phyloP scores from a whole-genome alignment of 2,888 invertebrate genomes.

The Brachycybe producta region DNA sequence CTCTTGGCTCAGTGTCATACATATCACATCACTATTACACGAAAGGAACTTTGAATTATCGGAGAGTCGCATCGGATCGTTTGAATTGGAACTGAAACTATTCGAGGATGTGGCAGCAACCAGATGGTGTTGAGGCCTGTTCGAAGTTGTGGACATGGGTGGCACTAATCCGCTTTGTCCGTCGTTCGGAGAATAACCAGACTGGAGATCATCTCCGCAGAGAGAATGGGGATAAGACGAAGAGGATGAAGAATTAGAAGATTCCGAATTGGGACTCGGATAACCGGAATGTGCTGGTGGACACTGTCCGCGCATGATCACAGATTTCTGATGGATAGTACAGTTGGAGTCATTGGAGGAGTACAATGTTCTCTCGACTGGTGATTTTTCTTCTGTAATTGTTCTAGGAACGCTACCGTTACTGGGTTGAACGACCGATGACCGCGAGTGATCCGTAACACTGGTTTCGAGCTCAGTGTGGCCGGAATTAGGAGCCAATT shows the following conservation, averaged over 20 bases:
- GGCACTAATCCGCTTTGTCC: constrained; percentile 7
- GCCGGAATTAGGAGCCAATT: too few relatives aligned
- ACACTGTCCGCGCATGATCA: constrained; percentile 16
- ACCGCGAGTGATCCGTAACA: too few relatives aligned
- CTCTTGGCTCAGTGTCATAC: constrained; percentile 8
- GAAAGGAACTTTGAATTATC: not conserved
- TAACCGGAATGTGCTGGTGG: constrained; percentile 8
- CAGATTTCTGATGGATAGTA: constrained; percentile 11
- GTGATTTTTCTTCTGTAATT: too few relatives aligned
- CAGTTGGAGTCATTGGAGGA: too few relatives aligned
- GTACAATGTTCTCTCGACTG: too few relatives aligned
- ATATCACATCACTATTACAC: not conserved
- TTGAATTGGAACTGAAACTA: too few relatives aligned
- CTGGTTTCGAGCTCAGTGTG: too few relatives aligned
- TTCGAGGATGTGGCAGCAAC: too few relatives aligned
- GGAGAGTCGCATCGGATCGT: too few relatives aligned
- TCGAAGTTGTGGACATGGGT: constrained; percentile 3
- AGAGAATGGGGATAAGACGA: constrained; percentile 12
- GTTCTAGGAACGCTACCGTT: too few relatives aligned
- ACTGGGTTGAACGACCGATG: too few relatives aligned
- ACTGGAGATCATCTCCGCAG: constrained; percentile 12
- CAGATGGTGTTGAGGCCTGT: constrained; percentile 8
- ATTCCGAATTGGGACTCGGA: constrained; percentile 7
- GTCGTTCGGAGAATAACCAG: constrained; percentile 22
- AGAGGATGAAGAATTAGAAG: constrained; percentile 9